These are phyloP conservation scores for Trichechus manatus DNA, from an alignment of 2,113 vertebrate genomes.

Conservation along the genomic window DNA sequence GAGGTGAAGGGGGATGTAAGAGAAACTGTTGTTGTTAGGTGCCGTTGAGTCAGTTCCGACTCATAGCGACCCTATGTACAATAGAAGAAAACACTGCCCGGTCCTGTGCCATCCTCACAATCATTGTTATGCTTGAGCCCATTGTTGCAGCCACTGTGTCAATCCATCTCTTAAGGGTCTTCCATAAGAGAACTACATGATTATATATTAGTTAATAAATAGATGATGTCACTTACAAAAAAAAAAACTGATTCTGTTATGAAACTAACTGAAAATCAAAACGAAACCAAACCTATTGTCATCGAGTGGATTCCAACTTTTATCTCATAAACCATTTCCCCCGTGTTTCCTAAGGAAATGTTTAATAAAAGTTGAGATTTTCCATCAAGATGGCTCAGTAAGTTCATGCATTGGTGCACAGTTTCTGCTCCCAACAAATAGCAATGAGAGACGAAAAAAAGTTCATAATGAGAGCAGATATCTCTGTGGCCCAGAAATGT, in stretches of 20 bases:
- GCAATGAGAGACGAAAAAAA: background rate
- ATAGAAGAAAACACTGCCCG: too few relatives aligned
- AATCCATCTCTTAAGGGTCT: too few relatives aligned
- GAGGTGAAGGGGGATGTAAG: background rate
- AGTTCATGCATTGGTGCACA: slow-evolving; percentile 1
- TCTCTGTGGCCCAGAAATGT: background rate
- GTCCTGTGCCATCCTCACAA: too few relatives aligned
- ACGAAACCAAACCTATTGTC: background rate
- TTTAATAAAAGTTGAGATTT: slow-evolving; percentile 48
- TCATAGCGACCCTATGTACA: too few relatives aligned
- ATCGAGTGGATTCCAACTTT: background rate
- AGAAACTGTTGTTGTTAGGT: too few relatives aligned
- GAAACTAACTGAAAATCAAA: slow-evolving; percentile 60
- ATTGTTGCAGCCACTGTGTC: too few relatives aligned
- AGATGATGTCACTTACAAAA: slow-evolving; percentile 32
- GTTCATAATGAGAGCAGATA: background rate
- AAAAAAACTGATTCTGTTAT: slow-evolving; percentile 7
- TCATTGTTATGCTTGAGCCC: too few relatives aligned
- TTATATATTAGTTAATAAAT: slow-evolving; percentile 50
- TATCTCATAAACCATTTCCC: slow-evolving; percentile 18
- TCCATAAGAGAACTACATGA: slow-evolving; percentile 24
- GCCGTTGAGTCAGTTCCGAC: too few relatives aligned
- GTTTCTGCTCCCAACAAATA: background rate
- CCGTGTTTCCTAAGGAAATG: slow-evolving; percentile 11
- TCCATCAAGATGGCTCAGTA: slow-evolving; percentile 2